Conservation (phyloP, 2,797 vertebrate species). For the Lacerta bilineata region DNA sequence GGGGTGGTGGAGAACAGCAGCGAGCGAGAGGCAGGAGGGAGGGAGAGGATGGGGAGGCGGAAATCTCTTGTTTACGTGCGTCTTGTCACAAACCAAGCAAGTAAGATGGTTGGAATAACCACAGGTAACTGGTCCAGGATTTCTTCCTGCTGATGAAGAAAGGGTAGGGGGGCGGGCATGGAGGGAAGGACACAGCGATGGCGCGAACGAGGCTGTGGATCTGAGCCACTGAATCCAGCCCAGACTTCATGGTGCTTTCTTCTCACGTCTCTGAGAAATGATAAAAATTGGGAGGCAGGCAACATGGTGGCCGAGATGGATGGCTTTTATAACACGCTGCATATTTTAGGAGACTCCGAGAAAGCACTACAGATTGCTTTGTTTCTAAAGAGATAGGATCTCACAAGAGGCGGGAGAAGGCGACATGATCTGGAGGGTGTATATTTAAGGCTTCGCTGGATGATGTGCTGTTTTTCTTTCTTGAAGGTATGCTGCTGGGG, state of each 20-base stretch:
- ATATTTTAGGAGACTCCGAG: slow-evolving; percentile 53
- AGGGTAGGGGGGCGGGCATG: neutral
- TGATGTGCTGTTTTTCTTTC: neutral
- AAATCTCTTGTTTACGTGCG: neutral
- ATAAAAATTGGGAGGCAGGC: slow-evolving; percentile 44
- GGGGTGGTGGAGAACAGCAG: neutral
- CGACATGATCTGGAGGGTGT: slow-evolving; percentile 2
- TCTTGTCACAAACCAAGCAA: slow-evolving; percentile 18
- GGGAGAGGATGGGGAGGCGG: accelerated
- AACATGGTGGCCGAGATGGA: slow-evolving; percentile 62
- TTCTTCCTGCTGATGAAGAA: neutral
- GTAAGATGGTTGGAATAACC: slow-evolving; percentile 4
- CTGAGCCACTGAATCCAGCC: slow-evolving; percentile 53
- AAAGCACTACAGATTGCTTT: slow-evolving; percentile 37
- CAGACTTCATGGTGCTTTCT: slow-evolving; percentile 64
- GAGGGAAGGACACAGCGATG: neutral
- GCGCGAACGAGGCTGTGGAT: neutral
- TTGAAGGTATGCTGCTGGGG: neutral
- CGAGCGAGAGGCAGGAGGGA: neutral
- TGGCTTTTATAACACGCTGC: slow-evolving; percentile 50
- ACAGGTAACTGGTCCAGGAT: neutral
- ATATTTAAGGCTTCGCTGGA: slow-evolving; percentile 21
- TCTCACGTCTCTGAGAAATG: slow-evolving; percentile 55
- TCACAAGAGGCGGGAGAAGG: slow-evolving; percentile 25
- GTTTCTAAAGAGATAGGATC: slow-evolving; percentile 29